These are phyloP conservation scores for Toxotes lorentzi DNA, from an alignment of 2,797 vertebrate species.

Conservation along the genomic window DNA sequence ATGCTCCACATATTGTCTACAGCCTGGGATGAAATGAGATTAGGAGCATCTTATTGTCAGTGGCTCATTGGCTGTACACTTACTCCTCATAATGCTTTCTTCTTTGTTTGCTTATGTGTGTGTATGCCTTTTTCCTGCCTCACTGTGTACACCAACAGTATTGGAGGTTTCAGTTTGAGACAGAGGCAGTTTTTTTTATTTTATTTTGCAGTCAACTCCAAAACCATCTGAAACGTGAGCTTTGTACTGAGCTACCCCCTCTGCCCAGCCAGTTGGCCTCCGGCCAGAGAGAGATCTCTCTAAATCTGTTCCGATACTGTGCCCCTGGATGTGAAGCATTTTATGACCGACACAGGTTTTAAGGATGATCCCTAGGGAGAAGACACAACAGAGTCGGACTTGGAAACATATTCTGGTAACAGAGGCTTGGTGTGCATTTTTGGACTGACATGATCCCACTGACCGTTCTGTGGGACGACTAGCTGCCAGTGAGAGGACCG, in stretches of 20 bases:
- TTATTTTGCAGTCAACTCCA: not conserved
- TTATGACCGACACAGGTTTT: conserved; percentile 45
- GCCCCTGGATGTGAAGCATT: conserved; percentile 40
- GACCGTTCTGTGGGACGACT: conserved; percentile 21
- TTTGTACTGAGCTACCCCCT: conserved; percentile 17
- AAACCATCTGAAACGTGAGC: conserved; percentile 49
- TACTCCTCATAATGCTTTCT: conserved; percentile 4
- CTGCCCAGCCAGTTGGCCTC: conserved; percentile 41
- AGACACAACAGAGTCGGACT: conserved; percentile 45
- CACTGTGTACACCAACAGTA: not conserved
- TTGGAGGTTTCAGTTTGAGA: conserved; percentile 21
- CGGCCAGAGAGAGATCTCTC: conserved; percentile 55
- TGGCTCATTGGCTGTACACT: conserved; percentile 20
- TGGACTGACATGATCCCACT: conserved; percentile 28
- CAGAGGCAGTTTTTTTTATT: not conserved
- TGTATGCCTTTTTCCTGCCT: conserved; percentile 27
- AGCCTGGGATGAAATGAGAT: conserved; percentile 23
- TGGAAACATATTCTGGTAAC: conserved; percentile 29
- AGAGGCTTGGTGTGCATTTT: conserved; percentile 43
- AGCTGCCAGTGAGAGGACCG: conserved; percentile 34
- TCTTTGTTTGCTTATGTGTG: not conserved
- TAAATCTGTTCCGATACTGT: conserved; percentile 63
- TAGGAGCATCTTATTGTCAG: conserved; percentile 29
- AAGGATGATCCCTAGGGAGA: conserved; percentile 57
- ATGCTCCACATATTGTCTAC: conserved; percentile 35